These are phyloP conservation scores for Buphagus erythrorhynchus DNA, from an alignment of 2,797 vertebrate species.

Conservation along the genomic window DNA sequence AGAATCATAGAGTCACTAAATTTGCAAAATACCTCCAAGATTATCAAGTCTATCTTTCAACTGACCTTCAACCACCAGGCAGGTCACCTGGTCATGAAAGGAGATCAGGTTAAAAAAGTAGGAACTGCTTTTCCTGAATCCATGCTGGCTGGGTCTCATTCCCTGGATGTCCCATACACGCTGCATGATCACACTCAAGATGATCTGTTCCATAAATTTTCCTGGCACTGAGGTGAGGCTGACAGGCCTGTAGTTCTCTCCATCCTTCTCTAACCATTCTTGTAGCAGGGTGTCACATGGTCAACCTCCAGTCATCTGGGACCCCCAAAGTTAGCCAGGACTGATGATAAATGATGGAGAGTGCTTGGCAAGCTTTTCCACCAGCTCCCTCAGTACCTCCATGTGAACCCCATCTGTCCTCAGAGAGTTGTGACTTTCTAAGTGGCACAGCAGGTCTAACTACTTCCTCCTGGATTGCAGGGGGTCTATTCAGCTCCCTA, in stretches of 20 bases:
- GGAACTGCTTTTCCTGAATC: background rate
- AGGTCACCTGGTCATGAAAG: background rate
- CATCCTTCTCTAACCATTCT: background rate
- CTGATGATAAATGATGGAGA: background rate
- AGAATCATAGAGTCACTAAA: background rate
- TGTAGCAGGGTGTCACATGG: background rate
- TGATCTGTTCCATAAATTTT: background rate
- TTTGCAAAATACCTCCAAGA: background rate
- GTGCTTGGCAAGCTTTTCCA: background rate
- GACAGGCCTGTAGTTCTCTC: background rate
- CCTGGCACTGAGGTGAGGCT: background rate
- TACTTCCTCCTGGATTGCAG: background rate
- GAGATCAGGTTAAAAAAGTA: background rate
- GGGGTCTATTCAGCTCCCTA: background rate
- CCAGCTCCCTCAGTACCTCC: background rate
- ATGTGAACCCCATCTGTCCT: background rate
- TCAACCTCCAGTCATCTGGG: background rate
- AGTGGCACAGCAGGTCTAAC: background rate
- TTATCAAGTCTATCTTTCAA: background rate
- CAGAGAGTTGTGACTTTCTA: background rate
- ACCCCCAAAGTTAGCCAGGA: background rate
- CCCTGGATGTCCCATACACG: rapidly evolving
- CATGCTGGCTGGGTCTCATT: background rate
- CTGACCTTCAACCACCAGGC: background rate
- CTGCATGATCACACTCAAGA: rapidly evolving